Evolutionary conservation across 53 echinoderm and acorn worm genomes (phyloP), one percentile per base, ranked within the genome.

Genomic region (Paracentrotus lividus): DNA sequence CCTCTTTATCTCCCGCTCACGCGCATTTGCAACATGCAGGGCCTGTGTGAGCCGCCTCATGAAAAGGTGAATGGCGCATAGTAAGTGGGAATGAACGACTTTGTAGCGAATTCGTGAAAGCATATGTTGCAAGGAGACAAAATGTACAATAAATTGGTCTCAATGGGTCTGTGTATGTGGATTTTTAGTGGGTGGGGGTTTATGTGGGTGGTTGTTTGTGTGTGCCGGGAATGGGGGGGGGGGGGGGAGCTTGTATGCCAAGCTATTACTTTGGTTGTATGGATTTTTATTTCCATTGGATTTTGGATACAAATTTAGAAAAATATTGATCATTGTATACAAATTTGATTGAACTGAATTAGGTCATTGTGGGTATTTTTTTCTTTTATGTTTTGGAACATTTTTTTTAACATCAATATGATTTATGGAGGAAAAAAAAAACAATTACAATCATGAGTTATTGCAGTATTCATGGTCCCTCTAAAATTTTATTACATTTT

Each of bases 111-210:
- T 3, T 72, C 72, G 40, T 72, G 72, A 40, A 20, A 72, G 36
- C 72, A 72, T 72, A 72, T 72, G 67, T 33, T 67, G 33, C 31
- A 67, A 72, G 24, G 16, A 72, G n/a, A n/a, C n/a, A n/a, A 72
- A 72, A 72, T 72, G 13, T 64, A 31, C 64, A 7, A 29, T 64
- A 31, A 29, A 27, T 29, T 64, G 29, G 64, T 8, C 64, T 10
- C 29, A 57, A 59, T 10, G 64, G 26, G 64, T 10, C 27, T 64
- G 64, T 31, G 31, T 64, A 31, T 64, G 64, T 29, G 64, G 27
- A 26, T 64, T 9, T 64, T 0, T 57, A 13, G 21, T 18, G 16
- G 57, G 57, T 18, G 18, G 27, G 27, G 27, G 64, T 54, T 54
- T 15, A 29, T 27, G 29, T 9, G 27, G 8, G 64, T 9, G 64